Base-by-base conservation (phyloP, 2,113 vertebrate genomes). In the Hippoglossus stenolepis region DNA sequence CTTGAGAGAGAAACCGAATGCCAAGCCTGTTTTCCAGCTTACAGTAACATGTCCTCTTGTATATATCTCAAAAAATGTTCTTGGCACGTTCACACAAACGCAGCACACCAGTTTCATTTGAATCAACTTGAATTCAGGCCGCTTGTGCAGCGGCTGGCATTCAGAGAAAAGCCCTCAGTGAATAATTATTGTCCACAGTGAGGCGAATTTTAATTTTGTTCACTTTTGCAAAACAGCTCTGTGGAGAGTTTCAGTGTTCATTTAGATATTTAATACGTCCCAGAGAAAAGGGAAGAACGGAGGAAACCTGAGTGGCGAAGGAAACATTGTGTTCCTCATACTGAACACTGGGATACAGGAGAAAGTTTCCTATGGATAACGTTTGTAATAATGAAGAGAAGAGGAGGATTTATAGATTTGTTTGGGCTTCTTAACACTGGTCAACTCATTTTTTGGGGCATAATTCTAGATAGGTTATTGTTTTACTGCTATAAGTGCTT, bases 141-240 rank as follows among this genome's bases (percentile, higher is more conserved):
- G 2, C 43, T 60, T 68, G 63, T 68, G 75, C 57, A 57, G 71
- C 18, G 47, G 72, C 61, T 70, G 70, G 70, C 40, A 56, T 79
- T 81, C 70, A 63, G 59, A n/a, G 35, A 70, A 68, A 82, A 38
- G 51, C 73, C 78, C 82, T 73, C 43, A 3, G 72, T 80, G 84
- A 73, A 83, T 90, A 79, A 84, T 87, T 85, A 80, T 76, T 70
- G 77, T 81, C 84, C 71, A 56, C 0, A 24, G 75, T 82, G 66
- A 86, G 79, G 61, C 24, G 8, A 83, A 84, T 90, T 88, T 79
- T 83, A 83, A 90, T 86, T 87, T 79, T 18, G 71, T 85, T 84
- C 69, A 21, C 79, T 87, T 80, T 51, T 77, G 54, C 62, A 57
- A 63, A 86, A 82, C 61, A 49, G 73, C 84, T 82, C 75, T 54